Conservation (phyloP, 2,113 vertebrate species). For the Alligator mississippiensis region DNA sequence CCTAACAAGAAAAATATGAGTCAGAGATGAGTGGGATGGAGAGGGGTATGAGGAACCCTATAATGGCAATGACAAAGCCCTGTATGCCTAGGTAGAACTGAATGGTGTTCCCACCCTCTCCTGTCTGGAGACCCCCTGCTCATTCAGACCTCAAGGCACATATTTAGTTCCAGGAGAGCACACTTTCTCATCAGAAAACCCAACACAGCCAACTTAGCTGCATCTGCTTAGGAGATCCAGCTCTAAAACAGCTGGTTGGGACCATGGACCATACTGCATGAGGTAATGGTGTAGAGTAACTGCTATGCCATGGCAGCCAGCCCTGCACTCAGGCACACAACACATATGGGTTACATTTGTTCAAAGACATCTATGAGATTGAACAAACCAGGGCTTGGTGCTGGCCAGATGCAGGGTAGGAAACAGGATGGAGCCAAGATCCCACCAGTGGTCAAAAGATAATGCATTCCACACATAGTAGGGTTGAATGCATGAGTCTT, state of each 20-base stretch:
- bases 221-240: neutral
- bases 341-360: neutral
- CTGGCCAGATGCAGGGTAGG: neutral
- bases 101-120: rapidly evolving
- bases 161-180: too few species aligned
- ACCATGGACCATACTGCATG: neutral
- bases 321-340: neutral
- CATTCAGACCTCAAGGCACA: neutral
- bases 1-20: constrained; percentile 79
- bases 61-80: neutral
- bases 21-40: neutral
- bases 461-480: neutral
- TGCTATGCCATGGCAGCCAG: neutral
- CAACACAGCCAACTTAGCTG: neutral
- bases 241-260: neutral
- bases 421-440: neutral
- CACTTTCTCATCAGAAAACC: neutral
- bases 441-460: neutral
- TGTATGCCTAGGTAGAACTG: neutral
- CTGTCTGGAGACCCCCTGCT: neutral
- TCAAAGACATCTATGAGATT: neutral
- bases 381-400: neutral
- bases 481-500: rapidly evolving
- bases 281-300: neutral
- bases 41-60: neutral